phyloP scores from a whole-genome alignment of 2,113 vertebrate genomes.

The Echinops telfairi region DNA sequence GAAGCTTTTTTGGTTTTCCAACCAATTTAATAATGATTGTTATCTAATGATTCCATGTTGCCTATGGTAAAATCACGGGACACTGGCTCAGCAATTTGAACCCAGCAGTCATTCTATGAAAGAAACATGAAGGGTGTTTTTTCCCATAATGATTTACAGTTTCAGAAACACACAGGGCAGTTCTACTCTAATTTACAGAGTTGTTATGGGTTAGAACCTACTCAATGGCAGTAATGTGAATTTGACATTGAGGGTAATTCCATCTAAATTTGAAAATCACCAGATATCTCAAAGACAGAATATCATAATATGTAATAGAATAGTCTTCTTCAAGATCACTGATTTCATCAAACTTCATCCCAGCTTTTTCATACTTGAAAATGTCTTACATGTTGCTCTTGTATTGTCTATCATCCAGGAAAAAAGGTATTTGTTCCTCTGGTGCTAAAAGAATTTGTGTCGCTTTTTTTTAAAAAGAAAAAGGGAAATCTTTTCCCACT shows the following conservation, averaged over 20 bases:
- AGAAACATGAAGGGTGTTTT: no score
- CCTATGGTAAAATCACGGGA: no score
- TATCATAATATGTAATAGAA: neutral
- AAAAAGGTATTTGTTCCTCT: neutral
- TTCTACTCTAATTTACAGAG: no score
- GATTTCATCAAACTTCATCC: slow-evolving; percentile 20
- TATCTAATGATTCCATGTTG: neutral
- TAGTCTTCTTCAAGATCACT: neutral
- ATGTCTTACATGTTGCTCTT: neutral
- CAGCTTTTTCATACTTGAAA: slow-evolving; percentile 31
- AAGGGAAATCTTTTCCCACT: neutral
- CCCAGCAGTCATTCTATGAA: no score
- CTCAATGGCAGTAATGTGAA: no score
- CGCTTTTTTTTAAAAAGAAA: neutral
- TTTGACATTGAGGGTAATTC: neutral
- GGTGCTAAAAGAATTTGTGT: neutral
- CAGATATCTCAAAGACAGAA: neutral
- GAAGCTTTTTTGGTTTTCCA: no score
- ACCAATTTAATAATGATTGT: neutral
- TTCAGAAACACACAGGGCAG: no score
- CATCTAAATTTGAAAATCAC: neutral
- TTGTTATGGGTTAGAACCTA: no score
- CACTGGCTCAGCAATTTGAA: no score
- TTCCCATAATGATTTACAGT: no score
- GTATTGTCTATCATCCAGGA: neutral